These are phyloP conservation scores for Choristoneura fumiferana DNA, from an alignment of 1,140 invertebrate species.

Conservation along the genomic window DNA sequence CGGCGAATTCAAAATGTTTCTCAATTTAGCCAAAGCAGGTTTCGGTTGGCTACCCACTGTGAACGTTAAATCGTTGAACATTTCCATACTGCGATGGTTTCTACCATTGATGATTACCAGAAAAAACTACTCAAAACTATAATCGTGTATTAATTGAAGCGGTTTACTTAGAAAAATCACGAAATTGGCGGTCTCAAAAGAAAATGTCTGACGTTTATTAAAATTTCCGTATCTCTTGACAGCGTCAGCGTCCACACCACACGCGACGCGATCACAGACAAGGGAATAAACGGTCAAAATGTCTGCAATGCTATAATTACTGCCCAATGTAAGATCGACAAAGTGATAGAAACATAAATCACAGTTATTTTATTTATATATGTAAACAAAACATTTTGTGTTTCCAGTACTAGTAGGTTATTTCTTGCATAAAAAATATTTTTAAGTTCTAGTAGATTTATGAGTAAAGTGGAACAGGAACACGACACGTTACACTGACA, in stretches of 20 bases:
- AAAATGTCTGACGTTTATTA: background rate
- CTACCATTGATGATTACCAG: background rate
- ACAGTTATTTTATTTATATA: too few relatives aligned
- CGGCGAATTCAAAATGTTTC: background rate
- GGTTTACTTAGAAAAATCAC: background rate
- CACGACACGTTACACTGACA: too few relatives aligned
- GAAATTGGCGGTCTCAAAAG: background rate
- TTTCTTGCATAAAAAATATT: too few relatives aligned
- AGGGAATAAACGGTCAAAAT: background rate
- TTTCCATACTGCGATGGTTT: background rate
- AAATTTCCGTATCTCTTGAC: background rate
- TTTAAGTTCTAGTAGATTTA: too few relatives aligned
- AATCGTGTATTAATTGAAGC: background rate
- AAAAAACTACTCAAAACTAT: background rate
- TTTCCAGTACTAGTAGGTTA: too few relatives aligned
- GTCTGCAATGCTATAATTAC: conserved; percentile 2
- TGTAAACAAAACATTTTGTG: too few relatives aligned
- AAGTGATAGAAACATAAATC: background rate
- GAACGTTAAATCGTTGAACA: conserved; percentile 9
- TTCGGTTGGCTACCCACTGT: background rate
- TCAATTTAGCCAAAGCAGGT: conserved; percentile 3
- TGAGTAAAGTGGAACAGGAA: too few relatives aligned
- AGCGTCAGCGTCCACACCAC: background rate
- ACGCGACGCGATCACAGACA: background rate
- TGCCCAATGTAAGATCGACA: background rate